phyloP scores from a whole-genome alignment of 2,797 vertebrate genomes.

The Takifugu ocellatus region DNA sequence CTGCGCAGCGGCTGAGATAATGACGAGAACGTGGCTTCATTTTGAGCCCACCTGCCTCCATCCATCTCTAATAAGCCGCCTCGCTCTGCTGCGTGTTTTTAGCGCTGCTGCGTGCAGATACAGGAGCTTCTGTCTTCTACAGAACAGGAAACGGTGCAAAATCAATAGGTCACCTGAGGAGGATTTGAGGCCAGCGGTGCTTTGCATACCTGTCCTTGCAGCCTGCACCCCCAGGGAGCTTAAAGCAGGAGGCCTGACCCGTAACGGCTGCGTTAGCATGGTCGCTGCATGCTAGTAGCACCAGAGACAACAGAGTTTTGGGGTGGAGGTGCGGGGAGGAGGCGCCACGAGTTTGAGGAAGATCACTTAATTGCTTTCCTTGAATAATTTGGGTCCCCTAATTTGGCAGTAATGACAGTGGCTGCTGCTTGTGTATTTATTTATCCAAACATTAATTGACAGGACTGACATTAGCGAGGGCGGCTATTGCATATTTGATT shows the following conservation, averaged over 20 bases:
- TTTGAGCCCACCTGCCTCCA: conserved; percentile 7
- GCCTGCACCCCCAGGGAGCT: conserved; percentile 24
- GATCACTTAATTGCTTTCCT: conserved; percentile 73
- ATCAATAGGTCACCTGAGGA: conserved; percentile 27
- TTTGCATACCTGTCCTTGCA: conserved; percentile 5
- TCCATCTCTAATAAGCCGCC: no score
- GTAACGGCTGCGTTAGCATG: conserved; percentile 45
- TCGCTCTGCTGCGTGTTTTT: neutral
- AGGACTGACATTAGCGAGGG: conserved; percentile 66
- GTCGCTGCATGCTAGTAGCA: conserved; percentile 1
- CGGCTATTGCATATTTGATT: conserved; percentile 69
- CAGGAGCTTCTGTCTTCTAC: no score
- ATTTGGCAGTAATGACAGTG: conserved; percentile 76
- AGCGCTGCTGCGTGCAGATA: neutral
- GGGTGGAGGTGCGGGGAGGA: neutral
- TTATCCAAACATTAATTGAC: conserved; percentile 78
- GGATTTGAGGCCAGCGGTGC: conserved; percentile 22
- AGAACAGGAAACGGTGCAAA: conserved; percentile 17
- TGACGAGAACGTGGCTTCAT: conserved; percentile 17
- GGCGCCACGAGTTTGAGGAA: conserved; percentile 31
- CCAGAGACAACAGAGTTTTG: conserved; percentile 4
- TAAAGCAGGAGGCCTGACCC: conserved; percentile 55
- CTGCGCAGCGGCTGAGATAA: conserved; percentile 20
- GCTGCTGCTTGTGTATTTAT: conserved; percentile 75
- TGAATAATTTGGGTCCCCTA: conserved; percentile 76